Percentiles rank a stretch among this genome's conserved stretches.
phyloP scores from a whole-genome alignment of 2,888 invertebrate genomes.

The Cyclophora albipunctata region DNA sequence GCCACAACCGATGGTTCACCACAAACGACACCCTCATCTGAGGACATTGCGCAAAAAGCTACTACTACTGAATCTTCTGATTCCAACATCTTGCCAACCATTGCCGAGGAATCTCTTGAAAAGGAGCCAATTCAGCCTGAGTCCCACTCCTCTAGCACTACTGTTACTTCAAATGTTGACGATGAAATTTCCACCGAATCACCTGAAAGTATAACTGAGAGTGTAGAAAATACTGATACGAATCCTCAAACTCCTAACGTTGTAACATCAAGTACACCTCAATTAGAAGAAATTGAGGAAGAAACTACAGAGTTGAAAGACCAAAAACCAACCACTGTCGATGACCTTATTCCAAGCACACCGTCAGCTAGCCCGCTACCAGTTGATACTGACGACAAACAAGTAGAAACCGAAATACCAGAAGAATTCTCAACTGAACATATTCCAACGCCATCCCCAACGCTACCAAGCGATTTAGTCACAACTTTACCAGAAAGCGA shows the following conservation, averaged over 20 bases:
- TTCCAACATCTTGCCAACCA: neutral
- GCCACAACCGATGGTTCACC: too few relatives aligned
- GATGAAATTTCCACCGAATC: conserved; percentile 12
- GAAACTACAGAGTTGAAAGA: conserved; percentile 14
- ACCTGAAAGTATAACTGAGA: conserved; percentile 6
- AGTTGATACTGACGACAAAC: neutral
- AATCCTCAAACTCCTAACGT: conserved; percentile 8
- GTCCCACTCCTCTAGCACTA: neutral
- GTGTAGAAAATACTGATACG: conserved; percentile 3
- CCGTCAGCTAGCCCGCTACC: conserved; percentile 2
- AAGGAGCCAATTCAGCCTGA: neutral
- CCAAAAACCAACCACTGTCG: conserved; percentile 6
- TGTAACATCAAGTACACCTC: conserved; percentile 17
- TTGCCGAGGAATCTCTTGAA: neutral
- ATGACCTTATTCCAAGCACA: conserved; percentile 5
- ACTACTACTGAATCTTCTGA: neutral
- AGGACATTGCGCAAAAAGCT: neutral
- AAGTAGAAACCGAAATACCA: neutral
- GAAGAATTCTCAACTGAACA: neutral
- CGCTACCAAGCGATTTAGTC: neutral
- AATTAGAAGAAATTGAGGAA: conserved; percentile 25
- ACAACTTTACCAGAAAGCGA: neutral
- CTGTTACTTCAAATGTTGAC: neutral
- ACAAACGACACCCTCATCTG: neutral
- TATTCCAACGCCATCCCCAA: neutral